Evolutionary conservation across 2,113 vertebrate genomes (phyloP), one percentile per base, ranked within the genome.

Genomic region (Galeopterus variegatus): DNA sequence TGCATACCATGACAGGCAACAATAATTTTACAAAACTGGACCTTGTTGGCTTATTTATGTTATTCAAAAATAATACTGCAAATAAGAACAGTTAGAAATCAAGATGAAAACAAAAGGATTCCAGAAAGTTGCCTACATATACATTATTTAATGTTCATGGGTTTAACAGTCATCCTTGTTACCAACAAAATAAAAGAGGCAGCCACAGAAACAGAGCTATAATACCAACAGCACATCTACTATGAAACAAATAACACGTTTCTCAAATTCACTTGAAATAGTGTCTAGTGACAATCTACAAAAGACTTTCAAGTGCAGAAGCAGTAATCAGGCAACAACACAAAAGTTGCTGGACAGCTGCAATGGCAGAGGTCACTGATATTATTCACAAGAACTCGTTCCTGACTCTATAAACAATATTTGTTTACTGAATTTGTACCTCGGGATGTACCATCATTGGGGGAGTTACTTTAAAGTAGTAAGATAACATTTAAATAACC

Each of bases 261-360:
- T 87, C 45, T 65, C 48, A 84, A 88, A 89, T 52, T 87, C 36
- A 83, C 50, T 58, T 94, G 80, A 94, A 80, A 96, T 50, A 67
- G 19, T 9, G 8, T 60, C 33, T 60, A 72, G 4, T 58, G 64
- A 88, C 28, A 45, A 41, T 73, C 60, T 73, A 92, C n/a, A 67
- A 33, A 87, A 87, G 26, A 77, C 76, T 80, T 88, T n/a, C 26
- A 93, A 95, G 14, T 60, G 28, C 18, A 92, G 50, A 88, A 94
- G 50, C 36, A 88, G 50, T 65, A 90, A 93, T 17, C 8, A 85
- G 14, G 31, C 50, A 85, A 58, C 36, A 80, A 60, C 5, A 94
- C 17, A 83, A 79, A 86, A 28, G 72, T 26, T 75, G 41, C 41
- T 79, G 23, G 31, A 90, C 17, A 77, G 41, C 9, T 28, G 24